Evolutionary conservation across 2,797 vertebrate species (phyloP), one percentile per base, ranked within the genome.

Genomic region (Pyrocephalus nanus): DNA sequence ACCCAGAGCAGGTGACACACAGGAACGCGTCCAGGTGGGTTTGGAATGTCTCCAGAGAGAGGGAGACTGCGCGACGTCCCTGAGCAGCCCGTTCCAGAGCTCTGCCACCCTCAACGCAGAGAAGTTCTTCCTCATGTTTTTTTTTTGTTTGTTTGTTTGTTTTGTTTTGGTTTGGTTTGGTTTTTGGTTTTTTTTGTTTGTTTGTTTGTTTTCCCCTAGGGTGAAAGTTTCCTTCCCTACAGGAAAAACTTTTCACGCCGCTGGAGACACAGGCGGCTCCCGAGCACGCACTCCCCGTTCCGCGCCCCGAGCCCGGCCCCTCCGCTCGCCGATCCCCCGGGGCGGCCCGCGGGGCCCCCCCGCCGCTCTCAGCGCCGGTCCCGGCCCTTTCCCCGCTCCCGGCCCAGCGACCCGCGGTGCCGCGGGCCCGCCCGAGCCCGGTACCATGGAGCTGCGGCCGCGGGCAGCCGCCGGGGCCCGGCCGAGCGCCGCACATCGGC

Each of bases 271-370:
- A 0, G 0, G 32, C 48, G 9, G 48, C 48, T 30, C 34, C 29
- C 2, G 10, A 9, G 2, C 12, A 15, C 11, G 8, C 15, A 0
- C 0, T 1, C 2, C 2, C 25, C 32, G 12, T 40, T 9, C 65
- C 2, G 6, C 2, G 6, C 6, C n/a, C n/a, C n/a, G n/a, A n/a
- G 19, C 15, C 10, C 15, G 18, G 3, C 15, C 23, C 21, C 27
- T 21, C 43, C 9, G 43, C 43, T 21, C 36, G 8, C 50, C 73
- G 2, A 2, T 8, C 8, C 53, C 15, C 30, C 29, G 8, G 20
- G 25, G 17, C n/a, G 11, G 48, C 25, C 72, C 12, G 57, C 45
- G 34, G 36, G 43, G 27, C 58, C 30, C 45, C 58, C 29, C 45
- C 11, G 72, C 43, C 72, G 6, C 72, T 40, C 20, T 18, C n/a